A percentile compares a stretch with the other conserved stretches of the same genome.
These are phyloP conservation scores for Agrotis exclamationis DNA, from an alignment of 2,888 invertebrate species.

Conservation along the genomic window DNA sequence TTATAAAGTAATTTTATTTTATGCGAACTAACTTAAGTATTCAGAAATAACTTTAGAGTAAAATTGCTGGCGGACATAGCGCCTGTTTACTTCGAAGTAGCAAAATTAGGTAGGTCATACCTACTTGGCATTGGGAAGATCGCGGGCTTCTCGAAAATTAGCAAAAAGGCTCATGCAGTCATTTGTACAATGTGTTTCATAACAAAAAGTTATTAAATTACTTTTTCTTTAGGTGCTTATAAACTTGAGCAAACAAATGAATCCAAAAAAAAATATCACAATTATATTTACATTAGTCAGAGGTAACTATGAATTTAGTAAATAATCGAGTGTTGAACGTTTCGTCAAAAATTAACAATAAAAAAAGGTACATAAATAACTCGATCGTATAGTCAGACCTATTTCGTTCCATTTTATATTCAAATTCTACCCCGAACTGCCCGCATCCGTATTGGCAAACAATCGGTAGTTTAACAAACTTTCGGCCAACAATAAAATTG, in stretches of 20 bases:
- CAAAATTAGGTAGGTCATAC: constrained; percentile 8
- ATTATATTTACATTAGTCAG: too few relatives aligned
- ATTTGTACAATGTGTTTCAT: constrained; percentile 7
- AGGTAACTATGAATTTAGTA: too few relatives aligned
- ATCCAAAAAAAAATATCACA: too few relatives aligned
- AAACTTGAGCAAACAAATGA: too few relatives aligned
- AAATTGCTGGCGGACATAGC: background rate
- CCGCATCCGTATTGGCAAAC: constrained; percentile 20
- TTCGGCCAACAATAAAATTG: constrained; percentile 1
- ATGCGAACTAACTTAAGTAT: background rate
- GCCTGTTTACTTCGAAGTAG: background rate
- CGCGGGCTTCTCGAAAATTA: constrained; percentile 11
- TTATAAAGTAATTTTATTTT: too few relatives aligned
- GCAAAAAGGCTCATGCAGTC: constrained; percentile 6
- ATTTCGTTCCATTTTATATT: background rate
- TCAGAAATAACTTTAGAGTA: background rate
- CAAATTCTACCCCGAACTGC: background rate
- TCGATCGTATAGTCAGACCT: background rate
- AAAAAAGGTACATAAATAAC: background rate
- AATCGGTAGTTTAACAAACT: constrained; percentile 1
- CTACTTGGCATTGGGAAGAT: constrained; percentile 2
- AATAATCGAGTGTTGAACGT: background rate
- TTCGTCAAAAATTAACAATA: background rate
- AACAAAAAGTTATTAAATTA: constrained; percentile 20
- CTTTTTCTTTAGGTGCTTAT: background rate